Evolutionary conservation across 2,888 invertebrate species (phyloP).

Genomic region (Ornithoptera priamus): DNA sequence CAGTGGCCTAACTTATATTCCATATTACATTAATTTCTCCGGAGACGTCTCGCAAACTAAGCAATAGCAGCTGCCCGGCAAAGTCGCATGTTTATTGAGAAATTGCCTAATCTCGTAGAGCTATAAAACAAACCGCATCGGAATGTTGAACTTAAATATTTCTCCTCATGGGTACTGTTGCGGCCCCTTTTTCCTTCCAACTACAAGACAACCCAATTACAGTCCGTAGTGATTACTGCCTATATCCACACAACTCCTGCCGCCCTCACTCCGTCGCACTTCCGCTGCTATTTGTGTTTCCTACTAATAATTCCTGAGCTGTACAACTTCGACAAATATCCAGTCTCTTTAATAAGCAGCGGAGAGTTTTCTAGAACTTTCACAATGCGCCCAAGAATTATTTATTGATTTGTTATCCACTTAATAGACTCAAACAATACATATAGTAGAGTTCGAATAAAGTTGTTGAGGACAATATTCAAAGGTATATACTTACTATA

Average conservation of each 20-base stretch:
- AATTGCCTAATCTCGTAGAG: slow-evolving; percentile 77
- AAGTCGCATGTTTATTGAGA: slow-evolving; percentile 75
- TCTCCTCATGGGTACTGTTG: slow-evolving; percentile 62
- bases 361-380: slow-evolving; percentile 65
- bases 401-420: slow-evolving; percentile 55
- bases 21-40: slow-evolving; percentile 76
- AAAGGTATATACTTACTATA: slow-evolving; percentile 39
- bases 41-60: slow-evolving; percentile 73
- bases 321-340: slow-evolving; percentile 73
- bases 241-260: slow-evolving; percentile 43
- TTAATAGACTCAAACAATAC: slow-evolving; percentile 48
- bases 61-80: slow-evolving; percentile 68
- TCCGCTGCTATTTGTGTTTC: slow-evolving; percentile 78
- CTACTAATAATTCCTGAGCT: slow-evolving; percentile 74
- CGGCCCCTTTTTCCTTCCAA: slow-evolving; percentile 76
- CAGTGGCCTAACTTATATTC: slow-evolving; percentile 59
- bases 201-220: slow-evolving; percentile 78
- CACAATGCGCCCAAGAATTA: slow-evolving; percentile 61
- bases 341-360: slow-evolving; percentile 71
- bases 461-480: slow-evolving; percentile 45
- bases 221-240: slow-evolving; percentile 75
- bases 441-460: slow-evolving; percentile 47
- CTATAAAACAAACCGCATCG: slow-evolving; percentile 78
- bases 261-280: slow-evolving; percentile 58
- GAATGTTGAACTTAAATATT: slow-evolving; percentile 78